Conservation (phyloP, 2,888 invertebrate genomes). For the Nomada flava region DNA sequence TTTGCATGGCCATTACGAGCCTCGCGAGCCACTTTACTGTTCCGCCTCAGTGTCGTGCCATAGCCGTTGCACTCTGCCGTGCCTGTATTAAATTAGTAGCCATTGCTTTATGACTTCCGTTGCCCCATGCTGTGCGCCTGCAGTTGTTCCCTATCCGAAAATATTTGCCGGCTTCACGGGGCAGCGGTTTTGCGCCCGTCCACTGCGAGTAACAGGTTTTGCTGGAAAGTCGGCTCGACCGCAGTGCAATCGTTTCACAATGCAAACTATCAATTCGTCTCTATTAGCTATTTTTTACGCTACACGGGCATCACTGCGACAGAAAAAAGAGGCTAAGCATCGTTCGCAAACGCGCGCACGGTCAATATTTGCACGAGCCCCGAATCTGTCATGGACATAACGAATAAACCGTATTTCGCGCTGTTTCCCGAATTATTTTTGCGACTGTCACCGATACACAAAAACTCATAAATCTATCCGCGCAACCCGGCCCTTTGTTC, state of each 20-base stretch:
- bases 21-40: constrained; percentile 59
- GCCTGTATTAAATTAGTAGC: constrained; percentile 59
- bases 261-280: neutral
- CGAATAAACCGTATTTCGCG: constrained; percentile 35
- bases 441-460: constrained; percentile 41
- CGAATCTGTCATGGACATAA: constrained; percentile 39
- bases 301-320: neutral
- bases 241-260: neutral
- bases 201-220: neutral
- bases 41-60: constrained; percentile 40
- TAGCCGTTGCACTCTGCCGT: constrained; percentile 38
- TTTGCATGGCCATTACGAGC: constrained; percentile 61
- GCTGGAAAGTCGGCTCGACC: neutral
- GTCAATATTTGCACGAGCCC: constrained; percentile 39
- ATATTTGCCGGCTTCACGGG: constrained; percentile 11
- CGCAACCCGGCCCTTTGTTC: constrained; percentile 29
- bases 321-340: neutral
- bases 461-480: constrained; percentile 46
- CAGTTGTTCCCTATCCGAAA: constrained; percentile 28
- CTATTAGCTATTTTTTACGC: neutral
- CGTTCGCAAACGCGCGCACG: constrained; percentile 9
- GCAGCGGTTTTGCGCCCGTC: neutral
- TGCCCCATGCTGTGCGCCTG: neutral
- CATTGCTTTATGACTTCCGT: constrained; percentile 55
- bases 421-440: constrained; percentile 46